Evolutionary conservation across 1,140 invertebrate species (phyloP).

Genomic region (Brachionus rotundiformis): DNA sequence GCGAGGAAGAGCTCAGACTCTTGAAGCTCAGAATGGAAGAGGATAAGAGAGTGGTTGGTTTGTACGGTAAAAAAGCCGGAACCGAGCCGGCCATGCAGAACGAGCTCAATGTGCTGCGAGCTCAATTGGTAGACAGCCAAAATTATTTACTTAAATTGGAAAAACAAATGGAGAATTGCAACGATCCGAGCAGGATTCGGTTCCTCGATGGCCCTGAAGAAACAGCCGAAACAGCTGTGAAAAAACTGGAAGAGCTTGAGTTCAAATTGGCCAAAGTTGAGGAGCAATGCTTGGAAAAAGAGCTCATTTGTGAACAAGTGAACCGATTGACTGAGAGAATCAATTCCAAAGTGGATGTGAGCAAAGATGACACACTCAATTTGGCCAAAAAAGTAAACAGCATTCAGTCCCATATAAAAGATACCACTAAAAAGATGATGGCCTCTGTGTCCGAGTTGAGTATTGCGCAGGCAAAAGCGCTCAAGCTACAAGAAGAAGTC

Average conservation of each 20-base stretch:
- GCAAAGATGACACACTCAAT: slow-evolving; percentile 62
- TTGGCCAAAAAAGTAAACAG: slow-evolving; percentile 64
- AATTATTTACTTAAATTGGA: slow-evolving; percentile 63
- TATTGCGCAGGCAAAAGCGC: slow-evolving; percentile 62
- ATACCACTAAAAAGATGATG: slow-evolving; percentile 63
- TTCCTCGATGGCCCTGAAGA: slow-evolving; percentile 61
- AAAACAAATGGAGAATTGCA: slow-evolving; percentile 61
- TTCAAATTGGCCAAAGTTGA: slow-evolving; percentile 48
- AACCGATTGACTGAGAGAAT: slow-evolving; percentile 59
- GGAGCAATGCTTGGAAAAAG: slow-evolving; percentile 59
- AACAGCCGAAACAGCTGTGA: slow-evolving; percentile 59
- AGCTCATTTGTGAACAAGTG: slow-evolving; percentile 63
- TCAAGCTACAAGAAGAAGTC: slow-evolving; percentile 61
- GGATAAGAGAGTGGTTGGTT: slow-evolving; percentile 57
- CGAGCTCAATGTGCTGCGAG: slow-evolving; percentile 61
- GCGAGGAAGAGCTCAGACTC: slow-evolving; percentile 63
- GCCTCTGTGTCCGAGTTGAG: slow-evolving; percentile 63
- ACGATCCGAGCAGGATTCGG: slow-evolving; percentile 59
- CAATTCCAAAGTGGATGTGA: slow-evolving; percentile 58
- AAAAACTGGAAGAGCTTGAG: slow-evolving; percentile 59
- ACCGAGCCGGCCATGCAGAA: slow-evolving; percentile 58
- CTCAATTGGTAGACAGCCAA: slow-evolving; percentile 62
- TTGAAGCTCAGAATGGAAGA: slow-evolving; percentile 60
- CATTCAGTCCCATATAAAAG: slow-evolving; percentile 61
- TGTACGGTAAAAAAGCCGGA: slow-evolving; percentile 58